These are phyloP conservation scores for Heliconius cydno DNA, from an alignment of 2,888 invertebrate species.

Conservation along the genomic window DNA sequence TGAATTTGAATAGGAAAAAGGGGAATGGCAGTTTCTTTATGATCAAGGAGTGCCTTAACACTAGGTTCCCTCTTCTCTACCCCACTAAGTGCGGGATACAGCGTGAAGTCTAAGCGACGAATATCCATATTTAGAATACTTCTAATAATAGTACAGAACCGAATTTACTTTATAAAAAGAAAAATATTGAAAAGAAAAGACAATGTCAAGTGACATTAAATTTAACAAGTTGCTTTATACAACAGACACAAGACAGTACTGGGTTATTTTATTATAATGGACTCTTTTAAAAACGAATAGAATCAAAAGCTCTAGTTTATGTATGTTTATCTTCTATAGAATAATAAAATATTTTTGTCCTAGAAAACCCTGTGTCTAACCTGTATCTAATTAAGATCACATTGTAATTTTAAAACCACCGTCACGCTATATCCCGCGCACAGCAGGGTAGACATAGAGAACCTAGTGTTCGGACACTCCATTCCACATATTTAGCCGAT, in stretches of 20 bases:
- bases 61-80: too few species aligned
- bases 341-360: neutral
- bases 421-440: too few species aligned
- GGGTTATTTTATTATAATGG: constrained; percentile 2
- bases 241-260: neutral
- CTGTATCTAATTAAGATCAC: neutral
- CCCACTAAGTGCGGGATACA: too few species aligned
- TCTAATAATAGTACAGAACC: neutral
- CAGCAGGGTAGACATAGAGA: too few species aligned
- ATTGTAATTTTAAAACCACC: neutral
- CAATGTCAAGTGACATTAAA: neutral
- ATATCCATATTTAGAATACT: neutral
- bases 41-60: too few species aligned
- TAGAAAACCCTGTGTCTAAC: neutral
- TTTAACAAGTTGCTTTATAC: constrained; percentile 11
- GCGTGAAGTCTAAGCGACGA: neutral
- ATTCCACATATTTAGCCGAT: too few species aligned
- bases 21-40: too few species aligned
- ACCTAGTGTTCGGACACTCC: too few species aligned
- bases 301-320: neutral
- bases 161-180: neutral
- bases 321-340: neutral
- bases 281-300: neutral
- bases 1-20: too few species aligned
- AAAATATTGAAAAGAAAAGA: neutral